A percentile compares a stretch with the other conserved stretches of the same genome.
phyloP scores from a whole-genome alignment of 2,113 vertebrate genomes.

The Hippopotamus amphibius region DNA sequence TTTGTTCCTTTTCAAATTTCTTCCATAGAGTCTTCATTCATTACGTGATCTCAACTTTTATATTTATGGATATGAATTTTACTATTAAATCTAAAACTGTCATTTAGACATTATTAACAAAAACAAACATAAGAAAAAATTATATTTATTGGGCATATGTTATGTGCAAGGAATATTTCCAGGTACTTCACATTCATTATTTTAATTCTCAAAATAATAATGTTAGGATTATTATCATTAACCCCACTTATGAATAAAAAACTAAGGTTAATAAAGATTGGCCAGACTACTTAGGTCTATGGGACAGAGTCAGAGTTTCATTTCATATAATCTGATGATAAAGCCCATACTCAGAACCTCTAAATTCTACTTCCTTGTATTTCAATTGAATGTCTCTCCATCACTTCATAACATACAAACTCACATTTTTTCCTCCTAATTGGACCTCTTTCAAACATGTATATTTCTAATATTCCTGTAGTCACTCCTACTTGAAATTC shows the following conservation, averaged over 20 bases:
- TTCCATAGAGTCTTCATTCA: not conserved
- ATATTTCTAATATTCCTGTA: not conserved
- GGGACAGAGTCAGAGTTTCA: not conserved
- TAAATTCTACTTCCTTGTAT: not conserved
- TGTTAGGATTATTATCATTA: not conserved
- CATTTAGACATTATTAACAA: not conserved
- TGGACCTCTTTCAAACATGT: not conserved
- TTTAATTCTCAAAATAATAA: not conserved
- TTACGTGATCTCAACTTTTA: not conserved
- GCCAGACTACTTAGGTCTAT: not conserved
- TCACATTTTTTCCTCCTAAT: not conserved
- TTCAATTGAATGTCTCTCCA: not conserved
- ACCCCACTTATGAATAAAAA: not conserved
- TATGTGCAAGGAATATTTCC: not conserved
- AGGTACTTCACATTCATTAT: not conserved
- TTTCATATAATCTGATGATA: not conserved
- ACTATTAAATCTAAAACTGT: conserved; percentile 21
- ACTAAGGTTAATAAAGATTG: not conserved
- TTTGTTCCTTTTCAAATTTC: not conserved
- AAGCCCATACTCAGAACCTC: not conserved
- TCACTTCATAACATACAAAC: not conserved
- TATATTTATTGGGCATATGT: not conserved
- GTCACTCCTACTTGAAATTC: not conserved
- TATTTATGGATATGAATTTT: not conserved
- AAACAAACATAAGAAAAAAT: not conserved